Base-by-base conservation (phyloP, 30 jellyfish, hydroid and myxozoan species). In the Turritopsis rubra region DNA sequence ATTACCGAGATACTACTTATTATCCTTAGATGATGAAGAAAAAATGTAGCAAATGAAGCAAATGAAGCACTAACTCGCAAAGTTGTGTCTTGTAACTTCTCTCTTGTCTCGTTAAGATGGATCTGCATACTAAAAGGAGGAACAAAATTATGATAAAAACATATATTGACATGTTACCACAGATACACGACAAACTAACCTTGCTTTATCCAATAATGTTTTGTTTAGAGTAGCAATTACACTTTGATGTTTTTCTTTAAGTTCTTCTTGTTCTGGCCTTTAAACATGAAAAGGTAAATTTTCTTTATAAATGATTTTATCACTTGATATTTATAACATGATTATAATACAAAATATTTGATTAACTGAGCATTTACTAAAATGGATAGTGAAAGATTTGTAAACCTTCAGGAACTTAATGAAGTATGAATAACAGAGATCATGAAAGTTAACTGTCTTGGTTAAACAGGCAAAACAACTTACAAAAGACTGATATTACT, bases 91-190 rank as follows among this genome's bases (percentile, higher is more conserved):
- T 41, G 41, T 52, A 82, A 71, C 21, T 7, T 72, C 27, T 86
- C 90, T 54, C 95, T 82, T 52, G 97, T 85, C 18, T 91, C 97
- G 75, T 91, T 91, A 29, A 91, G 90, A 83, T 91, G 83, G 18
- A 91, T 86, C 53, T 86, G 97, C 87, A 83, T 73, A 86, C 97
- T 91, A 26, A 28, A 52, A 28, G 30, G 8, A 68, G 9, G 30
- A 41, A 41, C 13, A 41, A 13, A 3, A 3, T 41, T 41, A 41
- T 41, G 5, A 3, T 41, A 5, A 41, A 41, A 41, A 3, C 13
- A 41, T 41, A 13, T 3, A 41, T 41, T 13, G n/a, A n/a, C n/a
- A n/a, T n/a, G n/a, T 3, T 41, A 41, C 5, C 60, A 41, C 60
- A 41, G 13, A 5, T 41, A 3, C 5, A 41, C 13, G 13, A 41